Evolutionary conservation across 1,140 invertebrate genomes (phyloP).

Genomic region (Manduca sexta): DNA sequence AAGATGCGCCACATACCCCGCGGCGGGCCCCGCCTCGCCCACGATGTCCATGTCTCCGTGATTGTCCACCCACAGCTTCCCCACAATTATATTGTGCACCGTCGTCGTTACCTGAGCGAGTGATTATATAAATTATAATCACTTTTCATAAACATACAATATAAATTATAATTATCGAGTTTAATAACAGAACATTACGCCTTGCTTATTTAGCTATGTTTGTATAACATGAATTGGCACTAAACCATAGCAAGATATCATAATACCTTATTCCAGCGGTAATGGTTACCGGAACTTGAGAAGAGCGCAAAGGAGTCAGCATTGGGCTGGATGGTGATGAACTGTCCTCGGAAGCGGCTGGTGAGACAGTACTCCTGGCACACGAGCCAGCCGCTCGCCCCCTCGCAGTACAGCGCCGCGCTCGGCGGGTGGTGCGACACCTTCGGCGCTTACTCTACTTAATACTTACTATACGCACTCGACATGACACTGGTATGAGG

Average conservation of each 20-base stretch:
- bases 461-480: neutral
- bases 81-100: slow-evolving; percentile 99
- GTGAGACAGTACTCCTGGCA: slow-evolving; percentile 96
- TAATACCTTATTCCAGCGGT: slow-evolving; percentile 90
- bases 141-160: too few relatives aligned
- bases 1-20: slow-evolving; percentile 94
- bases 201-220: too few relatives aligned
- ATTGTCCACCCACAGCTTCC: slow-evolving; percentile 99
- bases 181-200: too few relatives aligned
- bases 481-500: neutral
- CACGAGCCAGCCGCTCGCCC: slow-evolving; percentile 84
- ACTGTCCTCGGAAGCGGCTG: slow-evolving; percentile 96
- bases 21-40: slow-evolving; percentile 82
- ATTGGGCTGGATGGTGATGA: slow-evolving; percentile 73
- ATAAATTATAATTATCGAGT: too few relatives aligned
- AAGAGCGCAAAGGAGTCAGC: slow-evolving; percentile 80
- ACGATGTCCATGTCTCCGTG: slow-evolving; percentile 99
- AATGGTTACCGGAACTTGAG: slow-evolving; percentile 82
- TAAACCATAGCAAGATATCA: too few relatives aligned
- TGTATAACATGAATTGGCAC: too few relatives aligned
- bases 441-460: slow-evolving; percentile 42
- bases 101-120: slow-evolving; percentile 94
- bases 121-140: too few relatives aligned
- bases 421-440: slow-evolving; percentile 97
- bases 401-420: slow-evolving; percentile 90